A percentile compares a stretch with the other conserved stretches of the same genome.
phyloP scores from a whole-genome alignment of 2,888 invertebrate genomes.

The Thera britannica region DNA sequence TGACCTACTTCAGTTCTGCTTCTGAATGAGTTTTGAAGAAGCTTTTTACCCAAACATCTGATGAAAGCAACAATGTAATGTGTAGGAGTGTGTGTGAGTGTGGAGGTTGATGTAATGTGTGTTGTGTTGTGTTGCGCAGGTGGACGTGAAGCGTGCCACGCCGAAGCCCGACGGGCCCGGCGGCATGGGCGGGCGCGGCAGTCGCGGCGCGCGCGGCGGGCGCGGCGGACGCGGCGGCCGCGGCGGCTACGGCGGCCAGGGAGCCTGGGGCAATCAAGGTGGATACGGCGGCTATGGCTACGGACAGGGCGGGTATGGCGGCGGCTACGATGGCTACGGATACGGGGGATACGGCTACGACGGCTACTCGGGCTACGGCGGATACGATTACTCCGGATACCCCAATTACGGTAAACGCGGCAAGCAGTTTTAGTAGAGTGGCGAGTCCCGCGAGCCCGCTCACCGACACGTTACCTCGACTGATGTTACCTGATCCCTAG shows the following conservation, averaged over 20 bases:
- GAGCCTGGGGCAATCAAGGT: slow-evolving; percentile 87
- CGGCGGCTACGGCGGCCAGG: slow-evolving; percentile 87
- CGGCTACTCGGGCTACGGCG: slow-evolving; percentile 91
- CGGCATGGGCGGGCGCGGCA: slow-evolving; percentile 87
- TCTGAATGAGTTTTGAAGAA: slow-evolving; percentile 40
- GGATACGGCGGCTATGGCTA: slow-evolving; percentile 88
- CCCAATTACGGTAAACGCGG: slow-evolving; percentile 91
- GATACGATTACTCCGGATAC: slow-evolving; percentile 92
- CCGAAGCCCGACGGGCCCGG: slow-evolving; percentile 93
- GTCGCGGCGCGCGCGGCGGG: slow-evolving; percentile 87
- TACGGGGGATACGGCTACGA: slow-evolving; percentile 90
- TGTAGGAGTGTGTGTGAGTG: slow-evolving; percentile 2
- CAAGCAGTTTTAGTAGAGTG: slow-evolving; percentile 79
- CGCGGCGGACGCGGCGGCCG: slow-evolving; percentile 90
- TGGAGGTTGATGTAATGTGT: background rate
- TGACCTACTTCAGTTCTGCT: slow-evolving; percentile 44
- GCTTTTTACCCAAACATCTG: slow-evolving; percentile 31
- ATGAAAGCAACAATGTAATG: background rate
- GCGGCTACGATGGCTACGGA: slow-evolving; percentile 90
- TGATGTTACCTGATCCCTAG: slow-evolving; percentile 84
- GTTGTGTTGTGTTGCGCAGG: slow-evolving; percentile 71
- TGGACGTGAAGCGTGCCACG: slow-evolving; percentile 97
- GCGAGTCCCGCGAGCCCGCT: slow-evolving; percentile 73
- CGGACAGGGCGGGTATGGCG: slow-evolving; percentile 89
- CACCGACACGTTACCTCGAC: slow-evolving; percentile 84